These are phyloP conservation scores for Galeruca laticollis DNA, from an alignment of 2,888 invertebrate genomes.

Conservation along the genomic window DNA sequence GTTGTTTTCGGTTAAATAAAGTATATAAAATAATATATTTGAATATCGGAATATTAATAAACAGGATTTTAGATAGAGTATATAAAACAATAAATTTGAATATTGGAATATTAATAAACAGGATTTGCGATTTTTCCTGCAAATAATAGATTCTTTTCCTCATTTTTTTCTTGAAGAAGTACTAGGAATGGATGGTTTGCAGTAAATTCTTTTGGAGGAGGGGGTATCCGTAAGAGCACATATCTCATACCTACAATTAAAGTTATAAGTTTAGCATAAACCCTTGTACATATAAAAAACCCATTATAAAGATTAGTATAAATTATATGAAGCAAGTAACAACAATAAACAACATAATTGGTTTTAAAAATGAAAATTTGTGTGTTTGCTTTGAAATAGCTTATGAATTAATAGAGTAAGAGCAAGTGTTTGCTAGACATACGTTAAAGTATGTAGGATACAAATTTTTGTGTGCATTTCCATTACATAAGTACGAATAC, in stretches of 20 bases:
- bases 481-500: too few species aligned
- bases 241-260: constrained; percentile 27
- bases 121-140: constrained; percentile 40
- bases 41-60: neutral
- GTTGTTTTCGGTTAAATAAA: neutral
- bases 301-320: too few species aligned
- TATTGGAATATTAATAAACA: neutral
- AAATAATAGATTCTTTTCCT: constrained; percentile 23
- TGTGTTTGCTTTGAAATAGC: too few species aligned
- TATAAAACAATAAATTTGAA: neutral
- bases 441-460: too few species aligned
- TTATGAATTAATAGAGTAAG: too few species aligned
- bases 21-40: neutral
- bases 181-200: constrained; percentile 43
- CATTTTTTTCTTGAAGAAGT: constrained; percentile 20
- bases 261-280: too few species aligned
- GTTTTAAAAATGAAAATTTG: too few species aligned
- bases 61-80: constrained; percentile 15
- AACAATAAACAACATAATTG: too few species aligned
- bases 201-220: constrained; percentile 35
- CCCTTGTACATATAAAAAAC: too few species aligned
- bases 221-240: constrained; percentile 27
- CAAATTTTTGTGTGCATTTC: too few species aligned
- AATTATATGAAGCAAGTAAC: too few species aligned
- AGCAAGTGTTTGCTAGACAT: too few species aligned